Evolutionary conservation across 2,888 invertebrate genomes (phyloP).

Genomic region (Apamea sordens): DNA sequence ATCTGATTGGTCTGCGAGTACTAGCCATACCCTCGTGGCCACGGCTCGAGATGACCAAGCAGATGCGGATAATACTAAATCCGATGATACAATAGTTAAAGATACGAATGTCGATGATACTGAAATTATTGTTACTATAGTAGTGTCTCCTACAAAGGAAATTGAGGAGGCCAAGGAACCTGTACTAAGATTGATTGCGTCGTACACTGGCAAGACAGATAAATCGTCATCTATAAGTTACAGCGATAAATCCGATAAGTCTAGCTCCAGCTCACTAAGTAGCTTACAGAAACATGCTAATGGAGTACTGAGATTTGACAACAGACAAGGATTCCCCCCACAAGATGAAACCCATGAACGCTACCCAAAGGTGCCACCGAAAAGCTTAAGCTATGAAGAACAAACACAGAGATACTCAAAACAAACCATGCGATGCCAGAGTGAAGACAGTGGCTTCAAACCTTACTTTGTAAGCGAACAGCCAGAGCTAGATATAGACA

Average conservation of each 20-base stretch:
- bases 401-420: slow-evolving; percentile 85
- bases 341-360: slow-evolving; percentile 80
- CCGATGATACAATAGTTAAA: slow-evolving; percentile 87
- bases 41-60: slow-evolving; percentile 89
- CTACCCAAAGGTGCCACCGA: slow-evolving; percentile 84
- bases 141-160: slow-evolving; percentile 74
- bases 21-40: slow-evolving; percentile 93
- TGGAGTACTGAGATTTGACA: slow-evolving; percentile 83
- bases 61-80: slow-evolving; percentile 85
- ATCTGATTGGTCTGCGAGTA: slow-evolving; percentile 96
- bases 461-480: slow-evolving; percentile 85
- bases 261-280: slow-evolving; percentile 88
- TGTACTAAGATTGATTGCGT: slow-evolving; percentile 80
- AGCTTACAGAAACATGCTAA: slow-evolving; percentile 87
- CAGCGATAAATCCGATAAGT: slow-evolving; percentile 89
- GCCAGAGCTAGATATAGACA: slow-evolving; percentile 90
- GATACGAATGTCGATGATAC: slow-evolving; percentile 77
- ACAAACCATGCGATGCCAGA: slow-evolving; percentile 90
- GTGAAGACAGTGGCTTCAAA: slow-evolving; percentile 90
- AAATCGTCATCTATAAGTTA: slow-evolving; percentile 89
- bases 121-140: slow-evolving; percentile 71
- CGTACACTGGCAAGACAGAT: slow-evolving; percentile 81
- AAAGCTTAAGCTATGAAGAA: slow-evolving; percentile 89
- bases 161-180: slow-evolving; percentile 75
- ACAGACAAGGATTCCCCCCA: slow-evolving; percentile 79